Conservation (phyloP, 1,140 invertebrate species). For the Solenopsis fugax region DNA sequence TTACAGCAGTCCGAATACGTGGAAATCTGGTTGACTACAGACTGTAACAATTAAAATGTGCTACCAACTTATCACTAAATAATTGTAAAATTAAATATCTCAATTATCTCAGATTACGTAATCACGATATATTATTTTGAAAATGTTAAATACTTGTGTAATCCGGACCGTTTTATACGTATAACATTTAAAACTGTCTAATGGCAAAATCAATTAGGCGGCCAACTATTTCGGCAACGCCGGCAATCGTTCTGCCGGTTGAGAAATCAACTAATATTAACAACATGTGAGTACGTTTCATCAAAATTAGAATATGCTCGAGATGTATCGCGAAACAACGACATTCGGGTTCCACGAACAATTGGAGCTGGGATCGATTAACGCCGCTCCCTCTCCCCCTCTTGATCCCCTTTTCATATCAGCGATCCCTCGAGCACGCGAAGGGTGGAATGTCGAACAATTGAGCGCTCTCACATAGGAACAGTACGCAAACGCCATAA, state of each 20-base stretch:
- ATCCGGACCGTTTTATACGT: neutral
- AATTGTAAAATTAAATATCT: neutral
- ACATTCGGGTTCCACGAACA: neutral
- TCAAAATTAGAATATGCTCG: conserved; percentile 5
- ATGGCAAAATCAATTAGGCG: neutral
- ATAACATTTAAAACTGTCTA: neutral
- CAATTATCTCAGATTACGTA: neutral
- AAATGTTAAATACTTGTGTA: neutral
- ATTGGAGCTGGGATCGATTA: conserved; percentile 9
- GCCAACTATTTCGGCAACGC: neutral
- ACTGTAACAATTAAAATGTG: neutral
- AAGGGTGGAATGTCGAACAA: neutral
- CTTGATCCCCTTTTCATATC: neutral
- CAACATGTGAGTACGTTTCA: neutral
- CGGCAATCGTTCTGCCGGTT: neutral
- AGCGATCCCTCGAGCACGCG: neutral
- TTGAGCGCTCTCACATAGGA: neutral
- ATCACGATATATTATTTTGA: neutral
- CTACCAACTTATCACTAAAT: neutral
- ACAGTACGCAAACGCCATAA: conserved; percentile 5
- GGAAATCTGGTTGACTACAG: neutral
- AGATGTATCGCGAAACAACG: neutral
- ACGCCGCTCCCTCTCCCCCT: too few species aligned
- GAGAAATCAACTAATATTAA: neutral
- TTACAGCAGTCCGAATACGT: neutral